Base-by-base conservation (phyloP, 2,113 vertebrate genomes). In the Pseudopipra pipra region DNA sequence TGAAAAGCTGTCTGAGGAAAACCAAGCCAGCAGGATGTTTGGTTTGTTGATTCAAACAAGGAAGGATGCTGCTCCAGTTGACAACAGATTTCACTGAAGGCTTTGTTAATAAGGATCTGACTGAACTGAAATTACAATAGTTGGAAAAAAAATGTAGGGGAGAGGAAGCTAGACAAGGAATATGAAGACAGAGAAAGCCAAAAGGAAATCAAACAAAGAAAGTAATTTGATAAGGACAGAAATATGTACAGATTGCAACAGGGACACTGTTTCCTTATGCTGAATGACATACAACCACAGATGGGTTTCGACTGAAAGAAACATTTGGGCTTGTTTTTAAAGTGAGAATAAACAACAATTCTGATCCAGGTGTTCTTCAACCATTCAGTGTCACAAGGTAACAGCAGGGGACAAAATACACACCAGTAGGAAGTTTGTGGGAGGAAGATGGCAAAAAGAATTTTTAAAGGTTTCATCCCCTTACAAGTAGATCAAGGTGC, bases 231-330 rank as follows among this genome's bases (percentile, higher is more conserved):
- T 61, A 66, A 46, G 35, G 33, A 65, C 33, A 89, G 19, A 75
- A 76, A 51, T 28, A 43, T 0, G 1, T 22, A 59, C 2, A 52
- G n/a, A 74, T 2, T 63, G 54, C 14, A 90, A n/a, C 6, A 2
- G 2, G 52, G 17, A n/a, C 39, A 68, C 11, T 0, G 0, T 37
- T 63, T 44, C 54, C 59, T 66, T 58, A 73, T 1, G 2, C 1
- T 59, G 46, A 90, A 67, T 12, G 18, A n/a, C 15, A 65, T 8
- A 73, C 1, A 63, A 43, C 6, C 11, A 68, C 25, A 80, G 41
- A 58, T 2, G 15, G 30, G 28, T 76, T 81, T 51, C 2, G 1
- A 84, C 20, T 22, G 25, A 54, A 85, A 49, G 13, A 67, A 67
- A 62, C 10, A 47, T 9, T 43, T 41, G 44, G 4, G 15, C 6